phyloP scores from a whole-genome alignment of 2,113 vertebrate species.

The Vidua chalybeata region DNA sequence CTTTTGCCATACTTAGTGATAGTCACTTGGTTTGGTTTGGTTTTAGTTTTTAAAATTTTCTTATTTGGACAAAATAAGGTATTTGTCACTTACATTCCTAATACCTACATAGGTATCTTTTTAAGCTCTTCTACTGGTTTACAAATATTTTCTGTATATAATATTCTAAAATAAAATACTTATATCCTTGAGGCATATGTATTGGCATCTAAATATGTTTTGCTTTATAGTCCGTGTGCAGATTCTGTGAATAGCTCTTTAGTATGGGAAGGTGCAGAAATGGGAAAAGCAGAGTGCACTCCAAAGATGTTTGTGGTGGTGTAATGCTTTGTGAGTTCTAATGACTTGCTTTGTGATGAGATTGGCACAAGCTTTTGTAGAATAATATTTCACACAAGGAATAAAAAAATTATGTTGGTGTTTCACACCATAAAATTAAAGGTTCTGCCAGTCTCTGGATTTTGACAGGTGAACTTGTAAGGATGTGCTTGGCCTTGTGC shows the following conservation, averaged over 20 bases:
- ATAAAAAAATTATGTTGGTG: neutral
- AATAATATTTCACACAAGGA: neutral
- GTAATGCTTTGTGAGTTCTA: neutral
- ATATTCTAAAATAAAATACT: neutral
- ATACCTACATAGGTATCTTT: neutral
- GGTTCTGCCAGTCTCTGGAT: neutral
- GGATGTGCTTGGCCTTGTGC: neutral
- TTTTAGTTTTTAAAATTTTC: neutral
- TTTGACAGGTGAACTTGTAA: neutral
- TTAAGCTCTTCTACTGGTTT: neutral
- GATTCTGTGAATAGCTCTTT: neutral
- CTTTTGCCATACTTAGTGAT: neutral
- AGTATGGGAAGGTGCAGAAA: neutral
- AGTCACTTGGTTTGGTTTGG: neutral
- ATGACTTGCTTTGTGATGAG: neutral
- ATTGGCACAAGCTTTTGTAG: neutral
- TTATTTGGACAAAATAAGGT: neutral
- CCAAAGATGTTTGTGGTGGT: neutral
- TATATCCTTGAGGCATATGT: neutral
- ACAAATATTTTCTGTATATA: neutral
- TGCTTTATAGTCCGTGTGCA: neutral
- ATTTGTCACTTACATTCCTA: neutral
- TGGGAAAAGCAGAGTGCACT: neutral
- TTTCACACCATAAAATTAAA: neutral
- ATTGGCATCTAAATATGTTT: neutral